Evolutionary conservation across 1,140 invertebrate genomes (phyloP), one percentile per base, ranked within the genome.

Genomic region (Caenorhabditis remanei): DNA sequence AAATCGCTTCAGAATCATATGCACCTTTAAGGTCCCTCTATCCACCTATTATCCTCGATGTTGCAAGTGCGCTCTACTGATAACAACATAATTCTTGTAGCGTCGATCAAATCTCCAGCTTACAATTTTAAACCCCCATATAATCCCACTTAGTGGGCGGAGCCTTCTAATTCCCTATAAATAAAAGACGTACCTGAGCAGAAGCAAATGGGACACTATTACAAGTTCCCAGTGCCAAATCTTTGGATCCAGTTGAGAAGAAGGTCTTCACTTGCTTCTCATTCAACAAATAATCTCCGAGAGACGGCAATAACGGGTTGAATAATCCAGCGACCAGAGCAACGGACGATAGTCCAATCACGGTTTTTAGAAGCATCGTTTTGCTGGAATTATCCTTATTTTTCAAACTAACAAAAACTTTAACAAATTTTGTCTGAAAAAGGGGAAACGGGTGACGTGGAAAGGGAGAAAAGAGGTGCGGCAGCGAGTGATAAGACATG

Each of bases 191-290:
- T 46, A 71, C 67, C 67, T 79, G 71, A 46, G 71, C 71, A 48
- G 71, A 79, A 5, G 71, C 71, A 50, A 79, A 79, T 50, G 71
- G 71, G 13, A 79, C 71, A 79, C 71, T 79, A 32, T 79, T 79
- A 24, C 71, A 79, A 5, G 71, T 46, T 79, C 71, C 71, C 43
- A 79, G 24, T 24, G 71, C 71, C 11, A 48, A 14, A 50, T 79
- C 41, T 8, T 24, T 79, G 13, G 46, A n/a, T 48, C 46, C 46
- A 50, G 71, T 41, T 24, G 71, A 79, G 71, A 79, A 79, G 19
- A 7, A 79, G 5, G 43, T 79, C 11, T 50, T 8, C 0, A 79
- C 46, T 50, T 79, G 71, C 14, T n/a, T 11, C 43, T 79, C 71
- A 7, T 46, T 50, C 7, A 79, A n/a, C 43, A 79, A 11, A 11